Evolutionary conservation across 2,888 invertebrate genomes (phyloP), one percentile per base, ranked within the genome.

Genomic region (Zhuqinia jingwanae): DNA sequence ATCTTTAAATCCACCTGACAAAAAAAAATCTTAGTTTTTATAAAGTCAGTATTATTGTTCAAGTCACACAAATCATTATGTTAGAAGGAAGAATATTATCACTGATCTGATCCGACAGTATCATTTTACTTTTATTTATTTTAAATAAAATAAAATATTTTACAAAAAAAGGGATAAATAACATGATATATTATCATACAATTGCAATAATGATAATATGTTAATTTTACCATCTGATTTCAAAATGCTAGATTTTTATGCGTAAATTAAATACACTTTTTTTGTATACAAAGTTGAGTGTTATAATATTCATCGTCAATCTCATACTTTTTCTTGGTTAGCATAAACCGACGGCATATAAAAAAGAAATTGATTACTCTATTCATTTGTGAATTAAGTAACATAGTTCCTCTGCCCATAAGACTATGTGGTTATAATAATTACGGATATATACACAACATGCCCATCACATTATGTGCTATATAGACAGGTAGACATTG

Each of bases 31-130:
- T 36, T 36, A 36, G 20, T 42, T 45, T 27, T 70, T 45, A 65
- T 42, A 45, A 15, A 22, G 5, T 68, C 68, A 3, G 50, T 65
- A 17, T 25, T 8, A 20, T 45, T 45, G 17, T 15, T 30, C 27
- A 42, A 80, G 42, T 75, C 73, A 63, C 81, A 82, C 73, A 82
- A 82, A 75, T 82, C 81, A 82, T 82, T 82, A 25, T 63, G 27
- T 17, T 30, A 30, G 13, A 63, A n/a, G n/a, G n/a, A n/a, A n/a
- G n/a, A 60, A n/a, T 60, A 73, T 75, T 82, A 82, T 82, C 81
- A 58, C 81, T 60, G 60, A 82, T 36, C 73, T 82, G 81, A 82
- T 82, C 81, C 56, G 73, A 60, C 70, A 81, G 25, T 25, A 20
- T 45, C n/a, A 36, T 42, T 77, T n/a, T n/a, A n/a, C n/a, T 56